Base-by-base conservation (phyloP, 2,888 invertebrate species). In the Hermaeophaga mercurialis region DNA sequence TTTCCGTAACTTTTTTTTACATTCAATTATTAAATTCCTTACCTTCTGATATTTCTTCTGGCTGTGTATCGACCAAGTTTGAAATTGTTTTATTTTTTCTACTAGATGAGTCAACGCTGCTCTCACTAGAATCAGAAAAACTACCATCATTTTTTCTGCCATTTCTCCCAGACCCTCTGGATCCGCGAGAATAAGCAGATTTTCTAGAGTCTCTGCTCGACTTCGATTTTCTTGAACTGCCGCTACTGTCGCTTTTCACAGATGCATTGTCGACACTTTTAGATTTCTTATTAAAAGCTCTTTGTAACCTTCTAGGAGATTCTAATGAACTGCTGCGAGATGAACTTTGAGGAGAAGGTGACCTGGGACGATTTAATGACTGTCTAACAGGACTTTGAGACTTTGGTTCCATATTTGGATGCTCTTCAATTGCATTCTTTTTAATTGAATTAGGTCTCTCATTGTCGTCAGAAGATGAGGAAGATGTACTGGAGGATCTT, bases 31-130 rank as follows among this genome's bases (percentile, higher is more conserved):
- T n/a, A n/a, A n/a, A 22, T 12, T 8, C 62, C 62, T 68, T 77
- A 84, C 85, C 85, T 70, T 85, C 85, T 56, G 85, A 85, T 70
- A 85, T 84, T 76, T 84, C 85, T 75, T 85, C 85, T 44, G 85
- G 74, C 68, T 75, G 76, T 58, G 73, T 72, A 66, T 77, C 75
- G 11, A 62, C 62, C 48, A 60, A 55, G 41, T 70, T 73, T 38
- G 54, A 58, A 48, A 65, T 65, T 64, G 70, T 73, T 60, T 71
- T 73, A 57, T 70, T 72, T 54, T 73, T 75, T 49, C 74, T 69
- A 39, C 73, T 71, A 17, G 71, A 72, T 9, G 75, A 74, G 68
- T 75, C 76, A 7, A 72, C 66, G 64, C 78, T 78, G 15, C 76
- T 75, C 24, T 68, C 64, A 56, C 76, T 77, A 0, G 76, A 77